These are phyloP conservation scores for Prunella strophiata DNA, from an alignment of 2,797 vertebrate genomes.

Conservation along the genomic window DNA sequence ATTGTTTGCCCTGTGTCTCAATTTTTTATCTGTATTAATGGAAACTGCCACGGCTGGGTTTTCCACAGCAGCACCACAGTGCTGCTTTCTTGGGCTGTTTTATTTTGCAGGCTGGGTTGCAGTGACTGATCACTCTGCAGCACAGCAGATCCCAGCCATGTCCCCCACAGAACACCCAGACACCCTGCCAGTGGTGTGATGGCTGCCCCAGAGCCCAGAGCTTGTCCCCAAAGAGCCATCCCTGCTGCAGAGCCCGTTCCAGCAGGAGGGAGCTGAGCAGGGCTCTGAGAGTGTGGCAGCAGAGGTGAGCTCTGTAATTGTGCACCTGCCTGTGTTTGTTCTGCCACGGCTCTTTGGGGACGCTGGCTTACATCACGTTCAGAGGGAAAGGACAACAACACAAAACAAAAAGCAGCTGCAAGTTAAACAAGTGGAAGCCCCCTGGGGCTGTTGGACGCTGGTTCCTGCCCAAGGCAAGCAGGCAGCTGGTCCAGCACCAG, in stretches of 20 bases:
- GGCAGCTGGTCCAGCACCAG: background rate
- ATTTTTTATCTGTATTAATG: conserved; percentile 65
- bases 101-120: background rate
- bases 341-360: conserved; percentile 35
- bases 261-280: fast-evolving
- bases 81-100: background rate
- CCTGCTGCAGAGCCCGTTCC: background rate
- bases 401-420: conserved; percentile 23
- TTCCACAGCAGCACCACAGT: background rate
- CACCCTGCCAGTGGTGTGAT: fast-evolving
- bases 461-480: background rate
- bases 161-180: background rate
- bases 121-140: background rate
- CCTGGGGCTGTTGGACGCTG: background rate
- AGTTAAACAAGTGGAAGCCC: conserved; percentile 18
- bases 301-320: conserved; percentile 24
- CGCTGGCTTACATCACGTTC: background rate
- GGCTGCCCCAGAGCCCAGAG: background rate
- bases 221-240: background rate
- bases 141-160: background rate
- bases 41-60: background rate
- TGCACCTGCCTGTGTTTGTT: conserved; percentile 19
- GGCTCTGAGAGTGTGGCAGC: fast-evolving
- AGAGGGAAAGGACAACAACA: conserved; percentile 19
- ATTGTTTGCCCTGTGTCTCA: conserved; percentile 60